These are phyloP conservation scores for Chrosomus eos DNA, from an alignment of 2,797 vertebrate genomes.

Conservation along the genomic window DNA sequence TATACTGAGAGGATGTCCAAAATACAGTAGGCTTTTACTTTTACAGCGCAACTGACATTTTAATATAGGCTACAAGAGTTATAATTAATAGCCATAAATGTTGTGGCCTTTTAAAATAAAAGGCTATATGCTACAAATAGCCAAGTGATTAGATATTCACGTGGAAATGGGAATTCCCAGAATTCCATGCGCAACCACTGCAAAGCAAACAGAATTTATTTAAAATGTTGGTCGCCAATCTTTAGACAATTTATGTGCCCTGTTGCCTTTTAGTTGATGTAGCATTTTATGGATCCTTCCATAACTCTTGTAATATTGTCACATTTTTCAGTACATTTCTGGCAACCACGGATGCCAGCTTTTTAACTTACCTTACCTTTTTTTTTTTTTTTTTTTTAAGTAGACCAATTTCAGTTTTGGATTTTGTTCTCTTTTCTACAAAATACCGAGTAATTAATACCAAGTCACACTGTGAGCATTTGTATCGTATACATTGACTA, in stretches of 20 bases:
- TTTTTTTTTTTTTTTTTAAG: too few relatives aligned
- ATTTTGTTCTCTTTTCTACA: neutral
- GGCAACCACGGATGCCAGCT: neutral
- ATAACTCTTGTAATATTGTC: neutral
- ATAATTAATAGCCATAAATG: neutral
- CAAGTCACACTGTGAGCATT: neutral
- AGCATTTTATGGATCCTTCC: neutral
- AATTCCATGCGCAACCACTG: neutral
- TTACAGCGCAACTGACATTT: neutral
- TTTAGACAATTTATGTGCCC: neutral
- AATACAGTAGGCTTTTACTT: neutral
- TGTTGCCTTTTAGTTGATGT: neutral
- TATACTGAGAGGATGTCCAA: neutral
- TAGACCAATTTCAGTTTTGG: neutral
- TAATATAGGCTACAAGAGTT: neutral
- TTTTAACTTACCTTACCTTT: neutral
- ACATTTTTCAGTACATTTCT: neutral
- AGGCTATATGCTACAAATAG: neutral
- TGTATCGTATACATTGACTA: neutral
- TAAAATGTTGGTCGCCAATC: neutral
- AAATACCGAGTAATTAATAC: neutral
- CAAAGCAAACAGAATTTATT: neutral
- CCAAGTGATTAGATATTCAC: neutral
- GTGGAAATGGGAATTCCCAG: neutral
- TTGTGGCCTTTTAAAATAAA: neutral